Base-by-base conservation (phyloP, 2,888 invertebrate genomes). In the Melinopterus prodromus region DNA sequence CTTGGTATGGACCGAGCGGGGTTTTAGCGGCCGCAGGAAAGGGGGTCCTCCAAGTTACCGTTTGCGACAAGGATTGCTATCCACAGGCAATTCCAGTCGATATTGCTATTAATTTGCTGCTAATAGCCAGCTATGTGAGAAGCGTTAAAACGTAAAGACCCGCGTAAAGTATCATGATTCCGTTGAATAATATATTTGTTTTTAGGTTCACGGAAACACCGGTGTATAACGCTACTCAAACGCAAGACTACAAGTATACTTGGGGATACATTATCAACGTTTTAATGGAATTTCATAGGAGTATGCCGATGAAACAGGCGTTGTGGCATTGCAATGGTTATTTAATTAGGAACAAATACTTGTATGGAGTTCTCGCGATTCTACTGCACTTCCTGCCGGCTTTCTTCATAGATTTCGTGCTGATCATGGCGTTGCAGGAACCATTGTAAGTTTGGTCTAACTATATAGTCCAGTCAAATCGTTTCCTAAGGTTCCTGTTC, bases 51-150 rank as follows among this genome's bases (percentile, higher is more conserved):
- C 26, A 72, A 26, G 36, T 26, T 6, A 36, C 26, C 14, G 14
- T 72, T 14, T 26, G 26, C 16, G 72, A 72, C 36, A 26, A 14
- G 14, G 16, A 26, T 5, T 1, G 26, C 36, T 26, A 14, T 7
- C 72, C 72, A 5, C 72, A 72, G 36, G 72, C 26, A 16, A 72
- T 72, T 7, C 72, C 72, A 0, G 72, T 72, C 6, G 72, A 72
- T 12, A 26, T 26, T 0, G 72, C 72, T 6, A 72, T 72, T 16
- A 72, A 72, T 26, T 26, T 26, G 14, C 16, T 72, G 12, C 14
- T 72, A 7, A 14, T 72, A 14, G 72, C 72, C 26, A 26, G 72
- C 14, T 72, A 72, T 6, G 72, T 16, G 6, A 2, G 72, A 16
- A 14, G 16, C 26, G 16, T 14, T 6, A 26, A 72, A 72, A 15